These are phyloP conservation scores for Heliothis subflexa DNA, from an alignment of 1,140 invertebrate genomes.

Conservation along the genomic window DNA sequence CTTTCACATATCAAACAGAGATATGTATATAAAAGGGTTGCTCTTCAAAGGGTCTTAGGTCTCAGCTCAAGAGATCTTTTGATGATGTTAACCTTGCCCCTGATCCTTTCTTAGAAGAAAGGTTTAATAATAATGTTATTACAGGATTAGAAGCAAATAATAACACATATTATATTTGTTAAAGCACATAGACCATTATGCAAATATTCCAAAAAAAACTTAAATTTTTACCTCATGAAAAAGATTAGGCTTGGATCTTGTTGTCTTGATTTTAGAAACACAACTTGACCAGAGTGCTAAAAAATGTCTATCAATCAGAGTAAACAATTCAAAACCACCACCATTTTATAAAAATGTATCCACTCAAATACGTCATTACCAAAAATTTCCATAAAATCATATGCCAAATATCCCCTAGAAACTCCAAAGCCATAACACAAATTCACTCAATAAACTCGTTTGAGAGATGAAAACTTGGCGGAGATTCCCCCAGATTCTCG, in stretches of 20 bases:
- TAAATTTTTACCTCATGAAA: too few species aligned
- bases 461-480: constrained; percentile 26
- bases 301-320: too few species aligned
- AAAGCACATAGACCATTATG: not conserved
- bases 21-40: constrained; percentile 2
- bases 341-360: too few species aligned
- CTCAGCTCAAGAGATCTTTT: not conserved
- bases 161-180: not conserved
- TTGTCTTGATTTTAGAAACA: too few species aligned
- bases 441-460: constrained; percentile 36
- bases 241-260: too few species aligned
- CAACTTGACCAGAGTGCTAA: too few species aligned
- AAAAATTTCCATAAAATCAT: not conserved
- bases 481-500: constrained; percentile 38
- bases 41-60: constrained; percentile 12
- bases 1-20: constrained; percentile 18
- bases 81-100: not conserved
- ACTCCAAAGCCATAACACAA: not conserved
- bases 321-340: too few species aligned
- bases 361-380: too few species aligned
- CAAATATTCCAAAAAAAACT: too few species aligned
- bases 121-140: not conserved
- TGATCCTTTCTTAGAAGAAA: not conserved
- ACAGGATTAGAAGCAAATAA: not conserved
- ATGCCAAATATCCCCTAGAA: not conserved